Conservation (phyloP, 2,888 invertebrate species). For the Orthonevra nobilis region DNA sequence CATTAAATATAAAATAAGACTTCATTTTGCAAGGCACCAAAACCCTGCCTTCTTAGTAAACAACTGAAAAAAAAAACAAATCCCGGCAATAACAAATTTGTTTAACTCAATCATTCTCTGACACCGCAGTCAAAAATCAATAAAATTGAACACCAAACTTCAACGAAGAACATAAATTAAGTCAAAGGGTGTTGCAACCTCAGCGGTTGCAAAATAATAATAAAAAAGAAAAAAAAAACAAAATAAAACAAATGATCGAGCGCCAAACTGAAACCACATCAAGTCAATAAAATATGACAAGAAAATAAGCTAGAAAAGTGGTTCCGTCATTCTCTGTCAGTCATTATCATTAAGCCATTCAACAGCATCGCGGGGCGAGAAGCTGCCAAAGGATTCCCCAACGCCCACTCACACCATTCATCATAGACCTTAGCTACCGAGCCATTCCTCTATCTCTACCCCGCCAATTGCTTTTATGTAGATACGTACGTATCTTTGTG, state of each 20-base stretch:
- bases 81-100: no score
- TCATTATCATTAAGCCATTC: constrained; percentile 69
- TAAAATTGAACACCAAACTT: constrained; percentile 52
- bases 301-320: constrained; percentile 66
- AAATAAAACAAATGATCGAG: constrained; percentile 26
- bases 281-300: constrained; percentile 67
- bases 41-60: no score
- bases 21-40: no score
- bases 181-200: constrained; percentile 28
- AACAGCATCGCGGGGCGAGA: constrained; percentile 37
- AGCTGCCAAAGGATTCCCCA: constrained; percentile 43
- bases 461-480: constrained; percentile 1
- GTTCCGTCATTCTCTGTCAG: constrained; percentile 66
- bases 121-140: constrained; percentile 51
- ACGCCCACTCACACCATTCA: constrained; percentile 5
- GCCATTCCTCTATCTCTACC: neutral
- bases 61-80: no score
- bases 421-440: neutral
- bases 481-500: neutral
- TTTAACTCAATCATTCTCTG: constrained; percentile 49
- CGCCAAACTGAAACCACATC: constrained; percentile 51
- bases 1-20: no score
- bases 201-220: neutral
- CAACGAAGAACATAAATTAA: constrained; percentile 45
- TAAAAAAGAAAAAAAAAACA: constrained; percentile 23